phyloP scores from a whole-genome alignment of 1,140 invertebrate species.

The Sipha flava region DNA sequence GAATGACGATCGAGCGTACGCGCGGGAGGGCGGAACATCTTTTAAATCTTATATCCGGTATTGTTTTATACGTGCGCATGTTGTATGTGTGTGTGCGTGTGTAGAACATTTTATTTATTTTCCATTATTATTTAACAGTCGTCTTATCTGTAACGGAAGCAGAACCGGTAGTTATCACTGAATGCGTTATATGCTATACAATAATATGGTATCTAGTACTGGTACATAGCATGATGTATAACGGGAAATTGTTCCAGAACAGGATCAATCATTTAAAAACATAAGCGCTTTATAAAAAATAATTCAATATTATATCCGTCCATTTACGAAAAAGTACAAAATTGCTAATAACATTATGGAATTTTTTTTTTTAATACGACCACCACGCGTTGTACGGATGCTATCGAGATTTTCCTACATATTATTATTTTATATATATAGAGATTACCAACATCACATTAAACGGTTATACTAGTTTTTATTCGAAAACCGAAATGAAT shows the following conservation, averaged over 20 bases:
- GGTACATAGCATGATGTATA: background rate
- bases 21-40: background rate
- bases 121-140: background rate
- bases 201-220: background rate
- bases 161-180: conserved; percentile 21
- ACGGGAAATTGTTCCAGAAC: conserved; percentile 22
- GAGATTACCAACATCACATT: too few relatives aligned
- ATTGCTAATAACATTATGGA: background rate
- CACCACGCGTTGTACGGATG: too few relatives aligned
- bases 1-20: background rate
- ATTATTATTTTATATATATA: too few relatives aligned
- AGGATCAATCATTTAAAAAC: conserved; percentile 13
- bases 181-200: background rate
- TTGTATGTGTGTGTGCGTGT: background rate
- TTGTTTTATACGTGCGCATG: background rate
- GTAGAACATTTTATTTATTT: background rate
- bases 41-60: conserved; percentile 17
- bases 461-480: too few relatives aligned
- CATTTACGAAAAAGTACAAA: too few relatives aligned
- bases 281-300: background rate
- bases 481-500: too few relatives aligned
- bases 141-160: conserved; percentile 25
- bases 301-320: too few relatives aligned
- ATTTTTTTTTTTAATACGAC: background rate
- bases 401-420: too few relatives aligned